Percentiles rank a stretch among this genome's conserved stretches.
These are phyloP conservation scores for Solenopsis invicta DNA, from an alignment of 1,140 invertebrate species.

Conservation along the genomic window DNA sequence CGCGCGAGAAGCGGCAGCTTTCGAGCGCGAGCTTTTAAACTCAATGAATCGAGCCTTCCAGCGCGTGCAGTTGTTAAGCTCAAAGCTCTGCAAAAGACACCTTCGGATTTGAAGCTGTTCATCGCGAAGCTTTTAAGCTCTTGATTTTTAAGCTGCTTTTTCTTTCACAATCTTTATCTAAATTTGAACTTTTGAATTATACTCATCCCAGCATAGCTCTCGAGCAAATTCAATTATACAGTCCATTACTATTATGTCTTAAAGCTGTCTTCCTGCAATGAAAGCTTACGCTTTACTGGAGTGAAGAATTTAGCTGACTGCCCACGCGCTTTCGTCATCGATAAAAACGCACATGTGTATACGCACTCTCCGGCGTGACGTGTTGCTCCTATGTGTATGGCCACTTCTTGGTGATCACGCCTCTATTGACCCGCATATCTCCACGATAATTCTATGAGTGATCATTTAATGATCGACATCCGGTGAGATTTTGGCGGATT, in stretches of 20 bases:
- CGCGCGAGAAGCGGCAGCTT: constrained; percentile 6
- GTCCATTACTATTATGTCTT: background rate
- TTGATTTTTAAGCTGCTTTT: background rate
- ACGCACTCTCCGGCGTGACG: background rate
- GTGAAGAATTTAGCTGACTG: background rate
- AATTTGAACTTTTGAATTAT: background rate
- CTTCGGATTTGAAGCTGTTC: background rate
- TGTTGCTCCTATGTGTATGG: background rate
- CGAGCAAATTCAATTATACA: background rate
- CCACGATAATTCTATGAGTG: background rate
- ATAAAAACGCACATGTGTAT: background rate
- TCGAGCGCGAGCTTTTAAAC: background rate
- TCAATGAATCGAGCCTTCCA: background rate
- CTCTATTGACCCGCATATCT: constrained; percentile 1
- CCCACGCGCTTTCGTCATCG: constrained; percentile 17
- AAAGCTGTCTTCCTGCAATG: background rate
- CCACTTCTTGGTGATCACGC: background rate
- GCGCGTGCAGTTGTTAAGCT: background rate
- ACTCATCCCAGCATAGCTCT: background rate
- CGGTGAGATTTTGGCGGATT: background rate
- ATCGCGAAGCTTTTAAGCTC: background rate
- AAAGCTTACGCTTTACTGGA: background rate
- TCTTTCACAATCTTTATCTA: background rate
- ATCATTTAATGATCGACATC: background rate
- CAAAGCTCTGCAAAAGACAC: background rate